Evolutionary conservation across 64 coral and sea anemone genomes (phyloP).

Genomic region (Montipora capricornis): DNA sequence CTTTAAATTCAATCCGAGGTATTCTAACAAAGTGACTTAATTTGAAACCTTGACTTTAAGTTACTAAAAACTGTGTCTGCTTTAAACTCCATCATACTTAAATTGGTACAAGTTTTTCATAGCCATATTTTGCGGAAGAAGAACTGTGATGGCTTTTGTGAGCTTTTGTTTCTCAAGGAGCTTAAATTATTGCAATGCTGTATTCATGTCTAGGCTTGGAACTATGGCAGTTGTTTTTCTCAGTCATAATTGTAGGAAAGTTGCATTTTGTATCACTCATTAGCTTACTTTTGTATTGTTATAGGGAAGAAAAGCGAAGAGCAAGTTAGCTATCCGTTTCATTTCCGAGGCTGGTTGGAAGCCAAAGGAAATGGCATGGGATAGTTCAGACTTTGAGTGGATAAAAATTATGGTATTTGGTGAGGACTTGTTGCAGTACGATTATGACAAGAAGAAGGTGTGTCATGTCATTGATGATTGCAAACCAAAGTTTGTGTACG

Average conservation of each 20-base stretch:
- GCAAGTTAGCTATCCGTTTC: constrained; percentile 7
- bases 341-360: constrained; percentile 67
- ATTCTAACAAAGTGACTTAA: too few relatives aligned
- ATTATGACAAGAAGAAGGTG: constrained; percentile 17
- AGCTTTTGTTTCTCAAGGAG: too few relatives aligned
- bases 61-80: too few relatives aligned
- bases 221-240: too few relatives aligned
- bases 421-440: constrained; percentile 52
- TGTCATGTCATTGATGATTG: constrained; percentile 16
- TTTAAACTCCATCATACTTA: background rate
- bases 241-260: too few relatives aligned
- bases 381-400: constrained; percentile 29
- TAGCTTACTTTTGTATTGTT: constrained; percentile 5
- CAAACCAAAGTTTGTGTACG: constrained; percentile 18
- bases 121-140: too few relatives aligned
- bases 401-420: constrained; percentile 68
- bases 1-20: constrained; percentile 1
- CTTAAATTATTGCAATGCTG: too few relatives aligned
- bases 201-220: too few relatives aligned
- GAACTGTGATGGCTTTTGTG: too few relatives aligned
- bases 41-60: too few relatives aligned
- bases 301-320: constrained; percentile 5
- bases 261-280: background rate
- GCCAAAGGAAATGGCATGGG: constrained; percentile 30
- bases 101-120: background rate